phyloP scores from a whole-genome alignment of 92 coral and sea anemone species.

The Palythoa grandiflora region DNA sequence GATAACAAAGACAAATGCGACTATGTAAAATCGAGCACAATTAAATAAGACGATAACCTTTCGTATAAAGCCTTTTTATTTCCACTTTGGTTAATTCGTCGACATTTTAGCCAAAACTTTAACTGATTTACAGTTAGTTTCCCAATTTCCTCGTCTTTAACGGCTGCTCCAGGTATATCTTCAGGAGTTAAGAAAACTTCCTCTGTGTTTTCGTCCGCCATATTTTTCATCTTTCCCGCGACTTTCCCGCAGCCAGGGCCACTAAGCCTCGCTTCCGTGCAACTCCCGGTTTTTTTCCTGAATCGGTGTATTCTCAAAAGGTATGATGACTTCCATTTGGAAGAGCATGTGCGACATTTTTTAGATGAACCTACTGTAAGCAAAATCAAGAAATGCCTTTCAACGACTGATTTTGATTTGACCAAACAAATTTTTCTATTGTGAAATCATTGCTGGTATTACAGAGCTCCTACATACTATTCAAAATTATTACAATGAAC shows the following conservation, averaged over 20 bases:
- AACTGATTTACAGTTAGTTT: slow-evolving; percentile 36
- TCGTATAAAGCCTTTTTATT: slow-evolving; percentile 46
- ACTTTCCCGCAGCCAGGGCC: slow-evolving; percentile 1
- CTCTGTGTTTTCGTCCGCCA: slow-evolving; percentile 37
- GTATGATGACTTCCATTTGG: slow-evolving; percentile 49
- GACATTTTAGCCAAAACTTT: slow-evolving; percentile 54
- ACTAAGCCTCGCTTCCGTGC: slow-evolving; percentile 22
- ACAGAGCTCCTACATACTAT: slow-evolving; percentile 18
- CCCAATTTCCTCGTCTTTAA: slow-evolving; percentile 29
- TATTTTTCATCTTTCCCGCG: neutral
- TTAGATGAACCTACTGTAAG: slow-evolving; percentile 29
- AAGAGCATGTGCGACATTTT: slow-evolving; percentile 48
- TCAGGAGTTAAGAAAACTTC: slow-evolving; percentile 31
- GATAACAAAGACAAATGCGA: slow-evolving; percentile 13
- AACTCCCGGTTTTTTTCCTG: slow-evolving; percentile 39
- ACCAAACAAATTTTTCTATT: slow-evolving; percentile 44
- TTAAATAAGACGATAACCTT: slow-evolving; percentile 20
- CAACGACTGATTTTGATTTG: slow-evolving; percentile 50
- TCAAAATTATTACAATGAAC: neutral
- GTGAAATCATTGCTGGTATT: slow-evolving; percentile 45
- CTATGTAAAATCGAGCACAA: slow-evolving; percentile 2
- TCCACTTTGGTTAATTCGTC: slow-evolving; percentile 42
- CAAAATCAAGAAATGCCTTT: slow-evolving; percentile 20
- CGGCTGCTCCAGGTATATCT: slow-evolving; percentile 48
- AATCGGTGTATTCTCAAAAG: slow-evolving; percentile 45